Evolutionary conservation across 2,797 vertebrate species (phyloP), one percentile per base, ranked within the genome.

Genomic region (Merluccius polli): DNA sequence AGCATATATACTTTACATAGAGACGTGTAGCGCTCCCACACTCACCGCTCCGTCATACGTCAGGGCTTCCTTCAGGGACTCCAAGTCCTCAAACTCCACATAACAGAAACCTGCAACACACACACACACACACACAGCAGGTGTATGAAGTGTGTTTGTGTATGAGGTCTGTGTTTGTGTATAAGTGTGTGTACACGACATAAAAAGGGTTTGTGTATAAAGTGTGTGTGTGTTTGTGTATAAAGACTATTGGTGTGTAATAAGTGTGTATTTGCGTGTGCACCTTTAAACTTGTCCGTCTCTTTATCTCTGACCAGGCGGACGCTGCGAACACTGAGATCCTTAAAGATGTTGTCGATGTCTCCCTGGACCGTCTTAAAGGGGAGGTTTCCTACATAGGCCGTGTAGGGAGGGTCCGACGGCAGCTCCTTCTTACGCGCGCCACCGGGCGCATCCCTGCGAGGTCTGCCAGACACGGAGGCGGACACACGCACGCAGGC

Each of bases 251-350:
- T n/a, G n/a, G n/a, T n/a, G n/a, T n/a, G 36, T 38, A 11, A 11
- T 1, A 38, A 38, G 36, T 11, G 36, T 38, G 36, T 38, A 9
- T 11, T 7, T 38, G 8, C 36, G 36, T 38, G 36, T 82, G 81
- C n/a, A 98, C 98, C 98, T 97, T 99, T 99, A 90, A 99, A 99
- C 93, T 98, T 98, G 92, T 99, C 98, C 80, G 97, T 99, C 84
- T 99, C 98, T 94, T 98, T 99, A 94, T 99, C 98, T 93, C 97
- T 88, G 91, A 99, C 98, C 92, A 99, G 93, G 85, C 98, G 94
- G 72, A 99, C 95, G 0, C 96, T 99, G 92, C 96, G 94, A 82
- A 98, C 91, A 73, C 85, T 97, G 89, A 98, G 95, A 82, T 98
- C 97, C 93, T 96, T 98, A 92, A 99, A 99, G 92, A 99, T 99